These are phyloP conservation scores for Amorpha juglandis DNA, from an alignment of 2,888 invertebrate genomes.

Conservation along the genomic window DNA sequence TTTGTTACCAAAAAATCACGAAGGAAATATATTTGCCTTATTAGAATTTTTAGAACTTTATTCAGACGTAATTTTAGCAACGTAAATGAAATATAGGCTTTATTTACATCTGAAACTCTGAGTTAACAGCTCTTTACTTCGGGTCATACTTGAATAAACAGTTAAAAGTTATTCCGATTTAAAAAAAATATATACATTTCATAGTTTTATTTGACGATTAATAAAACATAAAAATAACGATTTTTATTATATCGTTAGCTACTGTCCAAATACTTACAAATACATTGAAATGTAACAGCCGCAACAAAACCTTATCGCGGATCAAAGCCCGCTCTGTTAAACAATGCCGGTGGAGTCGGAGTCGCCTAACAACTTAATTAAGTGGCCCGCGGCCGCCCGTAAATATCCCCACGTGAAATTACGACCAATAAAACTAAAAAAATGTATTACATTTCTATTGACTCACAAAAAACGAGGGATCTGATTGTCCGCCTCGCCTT, in stretches of 20 bases:
- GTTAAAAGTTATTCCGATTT: too few relatives aligned
- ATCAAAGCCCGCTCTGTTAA: constrained; percentile 71
- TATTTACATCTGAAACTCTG: background rate
- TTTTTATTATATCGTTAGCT: constrained; percentile 59
- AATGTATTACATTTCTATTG: constrained; percentile 83
- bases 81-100: background rate
- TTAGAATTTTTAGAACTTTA: too few relatives aligned
- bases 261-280: constrained; percentile 71
- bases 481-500: constrained; percentile 78
- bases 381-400: constrained; percentile 80
- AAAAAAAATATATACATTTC: background rate
- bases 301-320: constrained; percentile 67
- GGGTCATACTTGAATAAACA: too few relatives aligned
- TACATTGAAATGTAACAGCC: constrained; percentile 57
- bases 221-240: constrained; percentile 31
- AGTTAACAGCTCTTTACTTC: too few relatives aligned
- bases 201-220: background rate
- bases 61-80: background rate
- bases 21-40: too few relatives aligned
- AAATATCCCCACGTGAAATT: constrained; percentile 83
- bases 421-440: constrained; percentile 83
- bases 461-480: constrained; percentile 78
- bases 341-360: constrained; percentile 73
- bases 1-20: too few relatives aligned
- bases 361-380: constrained; percentile 83